A percentile compares a stretch with the other conserved stretches of the same genome.
These are phyloP conservation scores for Carassius auratus DNA, from an alignment of 2,113 vertebrate species.

Conservation along the genomic window DNA sequence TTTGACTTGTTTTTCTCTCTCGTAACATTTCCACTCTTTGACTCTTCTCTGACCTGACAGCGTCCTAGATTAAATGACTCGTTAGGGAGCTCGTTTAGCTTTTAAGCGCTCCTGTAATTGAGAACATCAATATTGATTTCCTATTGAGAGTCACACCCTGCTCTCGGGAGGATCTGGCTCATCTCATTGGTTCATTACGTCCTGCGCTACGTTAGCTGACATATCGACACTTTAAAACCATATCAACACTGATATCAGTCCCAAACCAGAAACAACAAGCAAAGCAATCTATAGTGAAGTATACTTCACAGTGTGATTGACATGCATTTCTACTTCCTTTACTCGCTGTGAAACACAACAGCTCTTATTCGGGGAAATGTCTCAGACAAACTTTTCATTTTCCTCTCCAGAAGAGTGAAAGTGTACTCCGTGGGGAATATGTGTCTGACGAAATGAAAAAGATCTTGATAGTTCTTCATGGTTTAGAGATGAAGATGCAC, in stretches of 20 bases:
- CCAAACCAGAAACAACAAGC: not conserved
- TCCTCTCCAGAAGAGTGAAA: not conserved
- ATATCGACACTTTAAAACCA: not conserved
- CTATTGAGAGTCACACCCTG: constrained; percentile 40
- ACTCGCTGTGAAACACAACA: not conserved
- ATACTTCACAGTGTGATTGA: not conserved
- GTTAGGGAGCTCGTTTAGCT: constrained; percentile 44
- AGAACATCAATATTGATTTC: constrained; percentile 67
- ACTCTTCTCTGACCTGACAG: constrained; percentile 19
- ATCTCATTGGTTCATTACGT: constrained; percentile 1
- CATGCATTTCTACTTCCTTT: not conserved
- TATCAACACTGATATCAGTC: not conserved
- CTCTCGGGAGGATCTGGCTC: not conserved
- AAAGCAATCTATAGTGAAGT: not conserved
- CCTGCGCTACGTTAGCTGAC: constrained; percentile 7
- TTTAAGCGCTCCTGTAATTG: constrained; percentile 49
- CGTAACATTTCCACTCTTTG: not conserved
- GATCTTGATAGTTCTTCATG: not conserved
- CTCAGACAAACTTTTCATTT: not conserved
- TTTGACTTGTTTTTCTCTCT: not conserved
- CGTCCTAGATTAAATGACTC: constrained; percentile 44
- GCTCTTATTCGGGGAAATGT: not conserved
- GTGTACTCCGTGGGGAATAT: not conserved
- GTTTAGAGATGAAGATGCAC: not conserved
- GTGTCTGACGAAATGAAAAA: not conserved